Conservation (phyloP, 2,797 vertebrate species). For the Morus bassanus region DNA sequence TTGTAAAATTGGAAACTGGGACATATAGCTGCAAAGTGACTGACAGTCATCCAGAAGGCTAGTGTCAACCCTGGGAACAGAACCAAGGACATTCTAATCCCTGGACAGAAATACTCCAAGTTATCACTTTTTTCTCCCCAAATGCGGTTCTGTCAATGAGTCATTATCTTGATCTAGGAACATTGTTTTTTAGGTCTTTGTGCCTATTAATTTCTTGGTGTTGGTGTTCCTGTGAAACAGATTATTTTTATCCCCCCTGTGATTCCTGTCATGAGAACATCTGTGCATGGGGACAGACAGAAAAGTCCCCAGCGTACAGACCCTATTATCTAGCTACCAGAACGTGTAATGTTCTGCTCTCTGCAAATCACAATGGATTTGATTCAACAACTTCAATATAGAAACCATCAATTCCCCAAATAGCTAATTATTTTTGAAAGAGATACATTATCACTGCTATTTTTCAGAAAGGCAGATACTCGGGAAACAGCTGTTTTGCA, state of each 20-base stretch:
- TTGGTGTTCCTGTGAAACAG: background rate
- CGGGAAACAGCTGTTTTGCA: background rate
- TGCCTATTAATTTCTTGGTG: constrained; percentile 1
- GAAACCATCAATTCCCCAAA: constrained; percentile 48
- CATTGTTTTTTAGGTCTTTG: constrained; percentile 26
- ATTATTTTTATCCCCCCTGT: constrained; percentile 38
- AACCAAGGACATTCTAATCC: constrained; percentile 49
- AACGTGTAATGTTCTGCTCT: constrained; percentile 47
- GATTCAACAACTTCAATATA: constrained; percentile 36
- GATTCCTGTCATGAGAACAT: constrained; percentile 23
- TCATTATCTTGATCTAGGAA: constrained; percentile 25
- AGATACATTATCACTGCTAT: background rate
- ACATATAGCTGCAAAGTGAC: background rate
- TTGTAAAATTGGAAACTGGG: background rate
- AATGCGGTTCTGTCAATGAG: background rate
- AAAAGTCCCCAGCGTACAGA: constrained; percentile 19
- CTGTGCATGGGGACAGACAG: constrained; percentile 23
- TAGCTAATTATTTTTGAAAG: constrained; percentile 56
- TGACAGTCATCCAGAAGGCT: constrained; percentile 35
- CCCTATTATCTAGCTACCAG: constrained; percentile 36
- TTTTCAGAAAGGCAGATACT: background rate
- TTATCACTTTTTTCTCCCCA: background rate
- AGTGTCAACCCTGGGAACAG: constrained; percentile 37
- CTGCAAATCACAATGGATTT: constrained; percentile 39
- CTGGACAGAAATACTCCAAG: background rate